These are phyloP conservation scores for Picus viridis DNA, from an alignment of 2,797 vertebrate genomes.

Conservation along the genomic window DNA sequence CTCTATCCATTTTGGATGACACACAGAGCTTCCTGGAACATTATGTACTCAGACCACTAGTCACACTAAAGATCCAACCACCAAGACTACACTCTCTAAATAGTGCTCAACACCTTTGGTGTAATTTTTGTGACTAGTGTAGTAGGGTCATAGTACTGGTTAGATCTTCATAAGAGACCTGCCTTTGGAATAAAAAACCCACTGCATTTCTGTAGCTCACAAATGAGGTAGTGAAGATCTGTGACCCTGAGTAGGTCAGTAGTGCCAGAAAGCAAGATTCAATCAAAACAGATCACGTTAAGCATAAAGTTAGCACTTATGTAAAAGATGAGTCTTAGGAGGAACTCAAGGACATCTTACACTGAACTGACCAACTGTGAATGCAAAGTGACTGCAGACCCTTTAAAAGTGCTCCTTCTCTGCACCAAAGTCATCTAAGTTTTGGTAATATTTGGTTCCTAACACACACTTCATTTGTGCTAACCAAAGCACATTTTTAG, in stretches of 20 bases:
- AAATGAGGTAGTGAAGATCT: not conserved
- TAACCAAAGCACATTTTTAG: not conserved
- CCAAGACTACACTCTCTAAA: not conserved
- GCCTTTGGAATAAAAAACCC: not conserved
- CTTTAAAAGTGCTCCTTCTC: not conserved
- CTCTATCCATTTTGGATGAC: no score
- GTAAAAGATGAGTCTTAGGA: not conserved
- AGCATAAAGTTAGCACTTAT: not conserved
- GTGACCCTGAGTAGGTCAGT: not conserved
- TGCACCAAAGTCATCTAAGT: not conserved
- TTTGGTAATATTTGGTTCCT: not conserved
- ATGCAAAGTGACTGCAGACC: not conserved
- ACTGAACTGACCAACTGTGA: not conserved
- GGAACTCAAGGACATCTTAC: not conserved
- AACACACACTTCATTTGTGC: not conserved
- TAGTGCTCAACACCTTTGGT: not conserved
- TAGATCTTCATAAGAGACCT: not conserved
- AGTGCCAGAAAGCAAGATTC: not conserved
- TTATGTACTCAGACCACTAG: not conserved
- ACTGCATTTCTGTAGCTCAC: not conserved
- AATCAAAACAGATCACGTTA: not conserved
- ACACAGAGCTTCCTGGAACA: not conserved
- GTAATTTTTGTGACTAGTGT: not conserved
- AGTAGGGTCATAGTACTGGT: not conserved
- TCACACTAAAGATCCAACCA: not conserved